Conservation (phyloP, 2,888 invertebrate genomes). For the Nemoura dubitans region DNA sequence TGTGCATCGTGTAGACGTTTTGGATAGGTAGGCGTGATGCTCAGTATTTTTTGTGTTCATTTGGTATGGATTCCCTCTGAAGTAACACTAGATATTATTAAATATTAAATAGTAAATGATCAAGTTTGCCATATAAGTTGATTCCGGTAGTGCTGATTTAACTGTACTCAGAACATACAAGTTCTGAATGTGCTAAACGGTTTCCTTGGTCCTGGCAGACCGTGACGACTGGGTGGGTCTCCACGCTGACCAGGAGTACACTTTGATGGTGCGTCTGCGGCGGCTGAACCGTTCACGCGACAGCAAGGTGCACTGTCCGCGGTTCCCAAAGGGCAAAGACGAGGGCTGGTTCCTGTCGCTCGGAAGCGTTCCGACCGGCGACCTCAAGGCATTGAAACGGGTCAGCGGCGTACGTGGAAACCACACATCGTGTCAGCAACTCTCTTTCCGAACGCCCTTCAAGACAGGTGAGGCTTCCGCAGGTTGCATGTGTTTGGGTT, state of each 20-base stretch:
- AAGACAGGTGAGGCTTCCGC: conserved; percentile 59
- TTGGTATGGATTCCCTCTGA: no score
- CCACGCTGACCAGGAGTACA: conserved; percentile 78
- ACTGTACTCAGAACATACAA: no score
- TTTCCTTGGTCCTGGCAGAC: background rate
- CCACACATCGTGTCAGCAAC: conserved; percentile 61
- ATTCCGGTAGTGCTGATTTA: no score
- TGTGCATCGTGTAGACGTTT: no score
- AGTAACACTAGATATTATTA: no score
- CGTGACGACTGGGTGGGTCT: conserved; percentile 66
- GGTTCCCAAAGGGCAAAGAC: conserved; percentile 92
- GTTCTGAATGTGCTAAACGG: no score
- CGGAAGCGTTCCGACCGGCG: conserved; percentile 74
- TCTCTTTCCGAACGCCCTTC: conserved; percentile 72
- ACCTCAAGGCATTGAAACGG: conserved; percentile 85
- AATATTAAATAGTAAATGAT: no score
- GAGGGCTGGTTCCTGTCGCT: conserved; percentile 95
- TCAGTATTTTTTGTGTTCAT: no score
- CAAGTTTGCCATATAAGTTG: no score
- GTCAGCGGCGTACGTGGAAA: conserved; percentile 65
- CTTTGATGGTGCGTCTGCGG: conserved; percentile 63
- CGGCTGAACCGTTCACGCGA: conserved; percentile 58
- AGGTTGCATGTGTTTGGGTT: no score
- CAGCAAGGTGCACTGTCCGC: conserved; percentile 77
- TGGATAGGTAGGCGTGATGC: no score